Conservation (phyloP, 2,888 invertebrate genomes). For the Pheosia tremula region DNA sequence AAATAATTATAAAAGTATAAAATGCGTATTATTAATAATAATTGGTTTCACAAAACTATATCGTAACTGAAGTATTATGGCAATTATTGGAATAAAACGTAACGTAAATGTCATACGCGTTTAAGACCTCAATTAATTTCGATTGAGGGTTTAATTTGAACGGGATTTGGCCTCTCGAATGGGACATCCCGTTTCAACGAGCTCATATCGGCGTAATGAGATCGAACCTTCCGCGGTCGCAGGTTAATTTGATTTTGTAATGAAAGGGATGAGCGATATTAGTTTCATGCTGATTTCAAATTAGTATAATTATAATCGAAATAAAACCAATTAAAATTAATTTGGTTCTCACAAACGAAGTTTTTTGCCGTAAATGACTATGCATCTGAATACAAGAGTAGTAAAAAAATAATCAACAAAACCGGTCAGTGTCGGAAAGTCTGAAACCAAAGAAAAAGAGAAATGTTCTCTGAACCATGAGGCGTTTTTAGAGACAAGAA, state of each 20-base stretch:
- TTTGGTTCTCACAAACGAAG: too few relatives aligned
- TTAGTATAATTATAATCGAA: not conserved
- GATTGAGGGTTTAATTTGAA: slow-evolving; percentile 60
- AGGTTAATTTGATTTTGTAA: slow-evolving; percentile 42
- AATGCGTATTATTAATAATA: too few relatives aligned
- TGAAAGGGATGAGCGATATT: slow-evolving; percentile 3
- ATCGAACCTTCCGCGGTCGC: slow-evolving; percentile 39
- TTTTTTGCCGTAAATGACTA: too few relatives aligned
- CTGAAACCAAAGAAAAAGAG: too few relatives aligned
- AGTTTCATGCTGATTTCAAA: slow-evolving; percentile 5
- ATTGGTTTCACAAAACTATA: not conserved
- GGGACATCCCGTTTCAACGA: slow-evolving; percentile 45
- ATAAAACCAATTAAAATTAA: not conserved
- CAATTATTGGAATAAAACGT: not conserved
- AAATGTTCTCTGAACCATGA: too few relatives aligned
- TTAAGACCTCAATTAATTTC: slow-evolving; percentile 64
- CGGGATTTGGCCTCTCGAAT: slow-evolving; percentile 57
- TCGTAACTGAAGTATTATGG: not conserved
- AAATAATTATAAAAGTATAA: not conserved
- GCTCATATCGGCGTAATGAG: slow-evolving; percentile 50
- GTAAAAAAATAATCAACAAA: too few relatives aligned
- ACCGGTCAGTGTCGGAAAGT: too few relatives aligned
- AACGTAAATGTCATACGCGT: slow-evolving; percentile 37
- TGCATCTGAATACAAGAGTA: too few relatives aligned
- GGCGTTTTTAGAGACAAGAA: too few relatives aligned